Evolutionary conservation across 2,113 vertebrate species (phyloP).

Genomic region (Datnioides undecimradiatus): DNA sequence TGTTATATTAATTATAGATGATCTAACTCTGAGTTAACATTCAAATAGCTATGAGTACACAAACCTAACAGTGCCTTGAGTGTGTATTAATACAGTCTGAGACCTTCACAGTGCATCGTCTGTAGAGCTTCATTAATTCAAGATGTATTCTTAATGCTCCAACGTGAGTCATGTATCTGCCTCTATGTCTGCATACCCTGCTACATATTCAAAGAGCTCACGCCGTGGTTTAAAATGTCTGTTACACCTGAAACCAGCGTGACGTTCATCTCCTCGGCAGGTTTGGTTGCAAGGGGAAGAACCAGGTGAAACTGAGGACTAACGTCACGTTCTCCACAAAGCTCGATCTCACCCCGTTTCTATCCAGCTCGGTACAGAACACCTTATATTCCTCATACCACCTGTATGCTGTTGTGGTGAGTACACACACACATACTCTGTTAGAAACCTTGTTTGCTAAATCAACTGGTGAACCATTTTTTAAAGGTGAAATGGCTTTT

Average conservation of each 20-base stretch:
- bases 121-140: neutral
- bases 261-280: slow-evolving; percentile 37
- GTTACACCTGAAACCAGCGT: neutral
- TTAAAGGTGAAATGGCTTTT: neutral
- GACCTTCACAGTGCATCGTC: neutral
- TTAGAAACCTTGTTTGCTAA: neutral
- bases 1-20: neutral
- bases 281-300: slow-evolving; percentile 77
- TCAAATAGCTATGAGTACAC: neutral
- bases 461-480: neutral
- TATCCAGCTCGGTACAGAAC: slow-evolving; percentile 67
- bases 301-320: slow-evolving; percentile 87
- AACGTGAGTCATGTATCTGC: neutral
- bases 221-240: too few relatives aligned
- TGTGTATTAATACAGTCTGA: neutral
- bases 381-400: slow-evolving; percentile 83
- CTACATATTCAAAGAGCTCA: neutral
- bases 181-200: neutral
- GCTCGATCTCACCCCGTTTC: slow-evolving; percentile 86
- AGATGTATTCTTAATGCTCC: neutral
- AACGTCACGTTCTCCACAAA: slow-evolving; percentile 84
- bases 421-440: slow-evolving; percentile 42
- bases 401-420: slow-evolving; percentile 90
- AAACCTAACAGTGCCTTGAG: neutral
- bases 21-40: neutral